Evolutionary conservation across 1,140 invertebrate species (phyloP), one percentile per base, ranked within the genome.

Genomic region (Euschistus heros): DNA sequence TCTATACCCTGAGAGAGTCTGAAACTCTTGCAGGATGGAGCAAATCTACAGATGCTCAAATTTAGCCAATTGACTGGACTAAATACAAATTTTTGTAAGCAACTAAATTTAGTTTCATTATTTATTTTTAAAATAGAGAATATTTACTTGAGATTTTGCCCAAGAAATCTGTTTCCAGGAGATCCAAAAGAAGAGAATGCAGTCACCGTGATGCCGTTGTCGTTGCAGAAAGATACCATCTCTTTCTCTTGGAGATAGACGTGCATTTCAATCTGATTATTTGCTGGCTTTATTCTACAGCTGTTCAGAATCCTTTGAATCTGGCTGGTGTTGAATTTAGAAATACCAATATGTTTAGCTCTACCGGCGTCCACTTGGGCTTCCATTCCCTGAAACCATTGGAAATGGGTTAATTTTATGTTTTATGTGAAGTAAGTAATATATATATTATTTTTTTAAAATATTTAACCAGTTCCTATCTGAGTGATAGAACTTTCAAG

Each of bases 151-250:
- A 37, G 7, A 10, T 6, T 10, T 37, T 37, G 6, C 6, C 10
- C 26, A 27, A 59, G 26, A 24, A 7, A 3, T 18, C 14, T 46
- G 7, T 60, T 22, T 22, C 64, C 64, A n/a, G 82, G 84, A 2
- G 86, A 86, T 1, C 88, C 92, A 4, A 97, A 74, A 0, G 92
- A 89, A 27, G 87, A 85, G 72, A 94, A 96, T 0, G 88, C 91
- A 0, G 86, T 91, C 18, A 95, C 74, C 0, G 81, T 75, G 30
- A 95, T 91, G 27, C 85, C 80, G 68, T 87, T 78, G 6, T 79
- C 72, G 54, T 81, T 77, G 72, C 91, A 94, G 67, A 86, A 91
- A 68, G 87, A 78, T 6, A 86, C 78, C 22, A 96, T 73, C 30
- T 83, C 78, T 18, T 80, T 80, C 75, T 95, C 91, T 72, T 93